Conservation (phyloP, 2,113 vertebrate species). For the Thermophis baileyi region DNA sequence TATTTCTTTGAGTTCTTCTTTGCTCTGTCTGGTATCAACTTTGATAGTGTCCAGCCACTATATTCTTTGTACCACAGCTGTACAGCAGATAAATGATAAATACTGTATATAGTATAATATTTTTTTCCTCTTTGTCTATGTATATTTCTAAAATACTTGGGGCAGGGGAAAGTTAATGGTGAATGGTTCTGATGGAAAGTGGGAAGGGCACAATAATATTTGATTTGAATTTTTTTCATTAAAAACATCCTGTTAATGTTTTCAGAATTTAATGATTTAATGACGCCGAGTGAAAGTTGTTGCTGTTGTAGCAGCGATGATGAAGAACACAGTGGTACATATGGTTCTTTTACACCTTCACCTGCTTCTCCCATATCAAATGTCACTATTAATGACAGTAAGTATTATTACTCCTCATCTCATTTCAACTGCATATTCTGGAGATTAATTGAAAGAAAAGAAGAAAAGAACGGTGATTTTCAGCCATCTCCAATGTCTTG, state of each 20-base stretch:
- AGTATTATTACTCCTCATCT: neutral
- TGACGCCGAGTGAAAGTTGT: too few relatives aligned
- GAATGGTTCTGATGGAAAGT: neutral
- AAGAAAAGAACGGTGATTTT: neutral
- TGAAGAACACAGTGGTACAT: neutral
- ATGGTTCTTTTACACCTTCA: too few relatives aligned
- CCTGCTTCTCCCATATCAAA: neutral
- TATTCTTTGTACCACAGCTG: neutral
- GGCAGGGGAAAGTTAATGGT: neutral
- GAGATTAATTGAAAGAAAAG: neutral
- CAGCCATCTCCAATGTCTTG: neutral
- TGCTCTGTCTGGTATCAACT: neutral
- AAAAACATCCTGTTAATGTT: neutral
- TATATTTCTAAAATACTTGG: neutral
- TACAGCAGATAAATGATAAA: neutral
- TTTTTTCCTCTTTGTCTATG: neutral
- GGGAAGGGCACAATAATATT: neutral
- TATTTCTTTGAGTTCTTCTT: neutral
- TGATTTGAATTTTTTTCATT: neutral
- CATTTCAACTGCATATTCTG: neutral
- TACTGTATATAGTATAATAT: neutral
- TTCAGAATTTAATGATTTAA: neutral
- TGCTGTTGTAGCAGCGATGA: too few relatives aligned
- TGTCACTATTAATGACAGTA: neutral
- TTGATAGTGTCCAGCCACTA: neutral